These are phyloP conservation scores for Synodontis membranacea DNA, from an alignment of 2,113 vertebrate genomes.

Conservation along the genomic window DNA sequence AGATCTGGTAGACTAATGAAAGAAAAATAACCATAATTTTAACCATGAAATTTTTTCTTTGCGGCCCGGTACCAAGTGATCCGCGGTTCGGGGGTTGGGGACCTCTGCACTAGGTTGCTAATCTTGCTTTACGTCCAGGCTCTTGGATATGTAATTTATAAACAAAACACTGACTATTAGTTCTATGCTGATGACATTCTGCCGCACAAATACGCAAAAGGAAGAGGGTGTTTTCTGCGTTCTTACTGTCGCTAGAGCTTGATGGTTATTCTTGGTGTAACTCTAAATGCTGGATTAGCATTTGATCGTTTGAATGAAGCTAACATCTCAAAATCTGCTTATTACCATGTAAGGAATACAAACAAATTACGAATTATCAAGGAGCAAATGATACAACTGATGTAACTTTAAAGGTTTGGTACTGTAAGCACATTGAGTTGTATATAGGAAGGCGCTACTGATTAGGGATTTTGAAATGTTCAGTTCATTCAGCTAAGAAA, in stretches of 20 bases:
- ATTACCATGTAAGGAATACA: neutral
- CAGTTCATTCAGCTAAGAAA: neutral
- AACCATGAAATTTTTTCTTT: no score
- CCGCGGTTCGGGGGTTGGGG: no score
- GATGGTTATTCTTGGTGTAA: neutral
- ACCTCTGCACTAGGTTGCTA: neutral
- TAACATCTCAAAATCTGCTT: neutral
- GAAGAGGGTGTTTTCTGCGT: neutral
- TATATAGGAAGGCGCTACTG: no score
- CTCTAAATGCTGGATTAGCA: neutral
- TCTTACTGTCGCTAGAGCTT: neutral
- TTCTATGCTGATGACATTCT: neutral
- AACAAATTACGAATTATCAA: neutral
- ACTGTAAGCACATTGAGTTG: no score
- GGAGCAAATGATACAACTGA: neutral
- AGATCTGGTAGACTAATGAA: no score
- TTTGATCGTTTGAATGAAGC: neutral
- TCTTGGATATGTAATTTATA: neutral
- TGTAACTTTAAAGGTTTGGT: neutral
- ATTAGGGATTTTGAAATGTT: neutral
- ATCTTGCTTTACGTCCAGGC: neutral
- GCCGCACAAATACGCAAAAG: neutral
- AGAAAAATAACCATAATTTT: no score
- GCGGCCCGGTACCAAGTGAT: no score
- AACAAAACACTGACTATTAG: neutral